Evolutionary conservation across 2,797 vertebrate species (phyloP), one percentile per base, ranked within the genome.

Genomic region (Oryzias sinensis): DNA sequence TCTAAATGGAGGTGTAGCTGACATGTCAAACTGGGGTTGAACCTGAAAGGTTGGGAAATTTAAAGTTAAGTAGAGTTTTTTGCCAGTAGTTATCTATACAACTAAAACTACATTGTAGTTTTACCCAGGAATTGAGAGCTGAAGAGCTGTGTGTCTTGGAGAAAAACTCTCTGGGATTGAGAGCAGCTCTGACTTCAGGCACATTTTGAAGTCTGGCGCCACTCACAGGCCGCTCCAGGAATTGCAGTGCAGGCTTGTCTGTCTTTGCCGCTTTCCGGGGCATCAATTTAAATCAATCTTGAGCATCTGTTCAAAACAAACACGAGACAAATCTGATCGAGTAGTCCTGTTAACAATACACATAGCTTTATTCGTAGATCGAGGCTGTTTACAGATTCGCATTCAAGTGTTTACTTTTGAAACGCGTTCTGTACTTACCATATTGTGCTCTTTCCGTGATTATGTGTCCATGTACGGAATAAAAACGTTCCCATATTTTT

Each of bases 1-100:
- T 62, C 85, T 91, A 54, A 27, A 59, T 37, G 70, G 50, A n/a
- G 49, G 56, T 6, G 64, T 60, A 49, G 59, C 59, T 49, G 81
- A 49, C 5, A 44, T 42, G 42, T 93, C 92, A 85, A 98, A 97
- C 43, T 98, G 90, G 54, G 95, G 92, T 47, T 69, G 90, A 2
- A 97, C 92, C 97, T 98, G 59, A 57, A 70, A 45, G 6, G 65
- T 44, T n/a, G 17, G 65, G 70, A 47, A 14, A 1, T 33, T 0
- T 59, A 33, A 4, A n/a, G 7, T 9, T 4, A 1, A 53, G 16
- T 53, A 24, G 45, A 47, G 14, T 14, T n/a, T 43, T 43, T 9
- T 6, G 16, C 42, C 2, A 5, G 4, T 2, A 43, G 4, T 15
- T 43, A n/a, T 16, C 6, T 44, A 8, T 6, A 6, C 16, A 17